Base-by-base conservation (phyloP, 2,797 vertebrate genomes). In the Gallinago nigripennis region DNA sequence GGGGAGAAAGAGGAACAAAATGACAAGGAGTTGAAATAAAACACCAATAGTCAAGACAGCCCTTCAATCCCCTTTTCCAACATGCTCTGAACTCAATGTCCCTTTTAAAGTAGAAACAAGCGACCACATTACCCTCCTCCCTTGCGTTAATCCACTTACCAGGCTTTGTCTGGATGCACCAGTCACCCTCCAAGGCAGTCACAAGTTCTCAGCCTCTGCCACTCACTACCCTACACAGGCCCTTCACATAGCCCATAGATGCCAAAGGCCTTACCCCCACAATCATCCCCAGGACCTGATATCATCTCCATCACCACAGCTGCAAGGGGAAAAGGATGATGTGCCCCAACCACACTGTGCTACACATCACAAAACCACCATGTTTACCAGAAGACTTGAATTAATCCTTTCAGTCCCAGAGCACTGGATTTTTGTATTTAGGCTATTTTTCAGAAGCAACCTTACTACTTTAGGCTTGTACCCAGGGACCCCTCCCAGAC, bases 211-310 rank as follows among this genome's bases (percentile, higher is more conserved):
- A 48, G 28, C 37, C 8, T 50, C 12, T 30, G 45, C 18, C 63
- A 5, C 51, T 65, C 21, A 4, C 6, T 61, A 5, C 15, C 4
- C 11, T 33, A 1, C 7, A 12, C 6, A 25, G 6, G 0, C 7
- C 11, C 25, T 30, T 33, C 5, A 4, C 4, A 1, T 11, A 60
- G 1, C 12, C 3, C 12, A 3, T 2, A 25, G 8, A 41, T 10
- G 8, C 23, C 9, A 24, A 35, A 63, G 5, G 2, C 16, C 12
- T 83, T 33, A 46, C 24, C 54, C 33, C 24, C 28, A 16, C 33
- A 27, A 13, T n/a, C 51, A 58, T 10, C 23, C 10, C 48, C 33
- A 37, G 28, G 27, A 46, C 14, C 39, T 80, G 24, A 41, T 17
- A 45, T 4, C 13, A n/a, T 12, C 24, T 28, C n/a, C 35, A 35